These are phyloP conservation scores for Adineta ricciae DNA, from an alignment of 2,888 invertebrate species.

Conservation along the genomic window DNA sequence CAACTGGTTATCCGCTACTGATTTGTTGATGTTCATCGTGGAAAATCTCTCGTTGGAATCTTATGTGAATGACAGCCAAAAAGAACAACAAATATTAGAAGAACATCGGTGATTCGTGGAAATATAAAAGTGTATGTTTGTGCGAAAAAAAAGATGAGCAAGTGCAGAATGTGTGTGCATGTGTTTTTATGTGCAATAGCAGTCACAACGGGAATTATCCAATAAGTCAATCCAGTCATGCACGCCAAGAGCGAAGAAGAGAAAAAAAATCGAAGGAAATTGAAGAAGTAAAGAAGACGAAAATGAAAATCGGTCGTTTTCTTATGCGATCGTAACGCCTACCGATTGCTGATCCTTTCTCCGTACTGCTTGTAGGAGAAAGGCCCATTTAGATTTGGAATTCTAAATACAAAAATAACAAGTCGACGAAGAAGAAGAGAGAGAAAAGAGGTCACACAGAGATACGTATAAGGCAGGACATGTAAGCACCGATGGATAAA, in stretches of 20 bases:
- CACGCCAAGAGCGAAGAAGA: background rate
- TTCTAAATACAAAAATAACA: conserved; percentile 2
- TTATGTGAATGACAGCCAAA: background rate
- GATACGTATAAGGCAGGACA: background rate
- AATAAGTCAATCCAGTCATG: background rate
- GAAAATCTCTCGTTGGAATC: background rate
- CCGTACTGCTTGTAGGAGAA: conserved; percentile 20
- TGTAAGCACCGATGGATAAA: background rate
- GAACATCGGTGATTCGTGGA: background rate
- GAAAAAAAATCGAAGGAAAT: background rate
- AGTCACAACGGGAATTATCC: background rate
- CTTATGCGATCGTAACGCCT: background rate
- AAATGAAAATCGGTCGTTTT: background rate
- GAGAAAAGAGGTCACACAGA: background rate
- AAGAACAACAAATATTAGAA: background rate
- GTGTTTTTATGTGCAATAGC: background rate
- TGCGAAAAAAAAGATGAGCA: background rate
- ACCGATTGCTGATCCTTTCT: conserved; percentile 13
- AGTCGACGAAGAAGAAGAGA: background rate
- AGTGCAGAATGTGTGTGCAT: background rate
- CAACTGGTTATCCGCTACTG: too few species aligned
- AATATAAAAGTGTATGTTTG: background rate
- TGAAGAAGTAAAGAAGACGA: background rate
- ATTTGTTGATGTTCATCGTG: too few species aligned
- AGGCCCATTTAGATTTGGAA: conserved; percentile 18